These are phyloP conservation scores for Rotaria macrura DNA, from an alignment of 2,888 invertebrate genomes.

Conservation along the genomic window DNA sequence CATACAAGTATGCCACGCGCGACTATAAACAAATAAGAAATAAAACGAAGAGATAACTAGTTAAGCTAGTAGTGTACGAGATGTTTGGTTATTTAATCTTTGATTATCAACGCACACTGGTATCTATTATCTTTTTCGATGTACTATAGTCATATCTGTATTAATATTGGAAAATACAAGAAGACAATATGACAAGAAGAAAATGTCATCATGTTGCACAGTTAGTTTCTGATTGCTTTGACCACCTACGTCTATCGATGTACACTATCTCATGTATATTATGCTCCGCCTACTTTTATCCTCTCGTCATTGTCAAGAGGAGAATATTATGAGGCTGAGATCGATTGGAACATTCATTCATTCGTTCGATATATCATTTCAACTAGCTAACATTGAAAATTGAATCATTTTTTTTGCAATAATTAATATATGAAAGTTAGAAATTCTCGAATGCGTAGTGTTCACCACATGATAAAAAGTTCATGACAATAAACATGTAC, in stretches of 20 bases:
- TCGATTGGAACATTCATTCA: not conserved
- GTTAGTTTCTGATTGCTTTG: not conserved
- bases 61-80: not conserved
- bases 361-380: no score
- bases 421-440: no score
- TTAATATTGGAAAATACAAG: not conserved
- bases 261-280: not conserved
- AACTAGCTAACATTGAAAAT: no score
- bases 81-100: constrained; percentile 7
- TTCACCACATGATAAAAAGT: no score
- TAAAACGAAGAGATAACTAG: not conserved
- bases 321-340: not conserved
- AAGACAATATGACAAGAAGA: not conserved
- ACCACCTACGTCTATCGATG: not conserved
- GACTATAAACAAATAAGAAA: not conserved
- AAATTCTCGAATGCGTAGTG: no score
- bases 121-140: constrained; percentile 14
- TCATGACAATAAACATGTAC: no score
- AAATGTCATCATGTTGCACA: not conserved
- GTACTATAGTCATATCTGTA: not conserved
- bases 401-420: no score
- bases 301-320: not conserved
- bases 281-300: not conserved
- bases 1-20: constrained; percentile 11
- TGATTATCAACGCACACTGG: not conserved